Evolutionary conservation across 92 coral and sea anemone species (phyloP).

Genomic region (Zoanthus gigantus): DNA sequence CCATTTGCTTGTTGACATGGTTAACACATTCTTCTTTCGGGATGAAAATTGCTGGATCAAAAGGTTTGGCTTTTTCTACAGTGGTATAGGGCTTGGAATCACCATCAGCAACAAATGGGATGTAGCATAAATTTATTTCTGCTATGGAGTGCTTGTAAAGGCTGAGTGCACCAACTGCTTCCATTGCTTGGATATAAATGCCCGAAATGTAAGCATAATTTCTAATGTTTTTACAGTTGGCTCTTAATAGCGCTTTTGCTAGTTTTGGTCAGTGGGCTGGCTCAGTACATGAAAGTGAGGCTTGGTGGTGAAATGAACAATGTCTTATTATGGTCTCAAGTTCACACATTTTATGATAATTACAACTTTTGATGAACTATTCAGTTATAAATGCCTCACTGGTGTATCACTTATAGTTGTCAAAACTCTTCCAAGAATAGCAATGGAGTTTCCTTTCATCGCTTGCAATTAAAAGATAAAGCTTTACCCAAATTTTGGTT

Average conservation of each 20-base stretch:
- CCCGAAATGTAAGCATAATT: too few relatives aligned
- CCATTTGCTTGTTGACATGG: slow-evolving; percentile 15
- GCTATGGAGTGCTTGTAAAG: slow-evolving; percentile 21
- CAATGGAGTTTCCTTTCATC: slow-evolving; percentile 22
- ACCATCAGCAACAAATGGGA: slow-evolving; percentile 27
- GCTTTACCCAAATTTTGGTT: slow-evolving; percentile 57
- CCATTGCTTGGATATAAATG: slow-evolving; percentile 15
- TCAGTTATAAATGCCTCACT: slow-evolving; percentile 12
- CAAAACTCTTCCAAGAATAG: not conserved
- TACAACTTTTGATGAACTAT: not conserved
- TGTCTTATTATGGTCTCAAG: not conserved
- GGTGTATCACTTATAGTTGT: not conserved
- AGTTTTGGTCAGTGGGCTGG: not conserved
- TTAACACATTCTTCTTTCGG: slow-evolving; percentile 13
- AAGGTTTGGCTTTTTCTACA: slow-evolving; percentile 27
- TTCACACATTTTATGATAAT: not conserved
- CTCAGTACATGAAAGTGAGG: slow-evolving; percentile 5
- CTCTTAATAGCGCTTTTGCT: too few relatives aligned
- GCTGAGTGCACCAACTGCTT: slow-evolving; percentile 25
- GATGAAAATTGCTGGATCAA: slow-evolving; percentile 19
- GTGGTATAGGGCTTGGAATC: slow-evolving; percentile 13
- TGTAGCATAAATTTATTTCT: not conserved
- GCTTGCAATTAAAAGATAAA: slow-evolving; percentile 56
- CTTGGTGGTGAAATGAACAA: not conserved
- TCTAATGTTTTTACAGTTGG: too few relatives aligned